Percentiles rank a stretch among this genome's conserved stretches.
Evolutionary conservation across 2,888 invertebrate species (phyloP).

Genomic region (Agriopis leucophaearia): DNA sequence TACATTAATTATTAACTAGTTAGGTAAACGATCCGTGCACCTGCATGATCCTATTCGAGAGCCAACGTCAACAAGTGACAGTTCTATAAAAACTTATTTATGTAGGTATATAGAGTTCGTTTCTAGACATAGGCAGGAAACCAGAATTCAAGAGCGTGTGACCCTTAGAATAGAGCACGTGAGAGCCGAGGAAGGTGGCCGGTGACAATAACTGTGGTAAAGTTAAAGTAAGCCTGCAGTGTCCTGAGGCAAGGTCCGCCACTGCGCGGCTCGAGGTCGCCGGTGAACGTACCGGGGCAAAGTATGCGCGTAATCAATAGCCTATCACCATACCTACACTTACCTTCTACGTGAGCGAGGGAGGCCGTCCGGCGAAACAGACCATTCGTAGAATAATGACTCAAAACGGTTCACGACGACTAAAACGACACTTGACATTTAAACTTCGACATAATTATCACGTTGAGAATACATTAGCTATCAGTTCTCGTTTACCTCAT

Average conservation of each 20-base stretch:
- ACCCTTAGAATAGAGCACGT: constrained; percentile 48
- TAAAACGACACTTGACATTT: constrained; percentile 38
- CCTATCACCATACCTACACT: constrained; percentile 45
- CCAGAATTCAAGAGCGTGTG: constrained; percentile 52
- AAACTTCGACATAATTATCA: constrained; percentile 29
- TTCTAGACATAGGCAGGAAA: constrained; percentile 26
- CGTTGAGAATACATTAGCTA: constrained; percentile 22
- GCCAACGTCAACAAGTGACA: background rate
- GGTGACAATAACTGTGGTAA: constrained; percentile 52
- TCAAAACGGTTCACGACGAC: constrained; percentile 19
- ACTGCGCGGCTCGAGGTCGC: constrained; percentile 70
- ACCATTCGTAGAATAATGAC: constrained; percentile 38
- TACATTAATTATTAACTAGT: too few relatives aligned
- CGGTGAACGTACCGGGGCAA: constrained; percentile 76
- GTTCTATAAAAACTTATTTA: background rate
- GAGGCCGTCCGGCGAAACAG: constrained; percentile 31
- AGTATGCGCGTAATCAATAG: constrained; percentile 67
- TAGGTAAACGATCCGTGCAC: too few relatives aligned
- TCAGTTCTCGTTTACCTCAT: constrained; percentile 25
- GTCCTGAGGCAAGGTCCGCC: constrained; percentile 76
- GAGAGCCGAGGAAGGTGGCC: constrained; percentile 37
- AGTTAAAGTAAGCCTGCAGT: constrained; percentile 44
- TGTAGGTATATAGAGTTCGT: background rate
- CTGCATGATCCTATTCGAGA: background rate
- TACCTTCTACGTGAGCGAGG: constrained; percentile 36